These are phyloP conservation scores for Venusia cambrica DNA, from an alignment of 2,888 invertebrate genomes.

Conservation along the genomic window DNA sequence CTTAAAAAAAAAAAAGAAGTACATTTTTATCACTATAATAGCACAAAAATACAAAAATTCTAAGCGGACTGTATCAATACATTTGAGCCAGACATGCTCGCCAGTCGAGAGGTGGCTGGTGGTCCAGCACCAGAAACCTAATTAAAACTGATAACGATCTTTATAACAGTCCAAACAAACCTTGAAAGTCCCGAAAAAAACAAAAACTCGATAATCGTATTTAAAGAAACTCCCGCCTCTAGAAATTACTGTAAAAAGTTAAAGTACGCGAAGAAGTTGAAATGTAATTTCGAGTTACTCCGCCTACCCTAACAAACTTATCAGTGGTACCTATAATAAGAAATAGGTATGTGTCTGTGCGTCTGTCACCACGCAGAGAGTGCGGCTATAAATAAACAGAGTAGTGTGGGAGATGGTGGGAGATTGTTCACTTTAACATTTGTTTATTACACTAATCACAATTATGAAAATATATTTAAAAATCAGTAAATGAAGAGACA, in stretches of 20 bases:
- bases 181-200: no score
- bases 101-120: no score
- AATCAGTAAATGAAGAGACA: no score
- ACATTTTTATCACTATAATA: no score
- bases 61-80: no score
- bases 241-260: constrained; percentile 3
- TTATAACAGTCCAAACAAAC: constrained; percentile 2
- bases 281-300: constrained; percentile 6
- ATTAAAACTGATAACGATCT: no score
- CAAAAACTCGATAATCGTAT: constrained; percentile 14
- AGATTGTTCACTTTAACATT: not conserved
- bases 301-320: constrained; percentile 19
- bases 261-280: constrained; percentile 12
- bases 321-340: constrained; percentile 11
- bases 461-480: no score
- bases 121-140: no score
- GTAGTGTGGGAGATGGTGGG: constrained; percentile 3
- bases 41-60: no score
- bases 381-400: constrained; percentile 13
- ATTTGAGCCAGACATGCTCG: no score
- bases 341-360: constrained; percentile 7
- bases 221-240: constrained; percentile 2
- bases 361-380: constrained; percentile 11
- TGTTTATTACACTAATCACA: constrained; percentile 1
- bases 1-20: no score